A percentile compares a stretch with the other conserved stretches of the same genome.
Evolutionary conservation across 2,113 vertebrate genomes (phyloP).

Genomic region (Syngnathoides biaculeatus): DNA sequence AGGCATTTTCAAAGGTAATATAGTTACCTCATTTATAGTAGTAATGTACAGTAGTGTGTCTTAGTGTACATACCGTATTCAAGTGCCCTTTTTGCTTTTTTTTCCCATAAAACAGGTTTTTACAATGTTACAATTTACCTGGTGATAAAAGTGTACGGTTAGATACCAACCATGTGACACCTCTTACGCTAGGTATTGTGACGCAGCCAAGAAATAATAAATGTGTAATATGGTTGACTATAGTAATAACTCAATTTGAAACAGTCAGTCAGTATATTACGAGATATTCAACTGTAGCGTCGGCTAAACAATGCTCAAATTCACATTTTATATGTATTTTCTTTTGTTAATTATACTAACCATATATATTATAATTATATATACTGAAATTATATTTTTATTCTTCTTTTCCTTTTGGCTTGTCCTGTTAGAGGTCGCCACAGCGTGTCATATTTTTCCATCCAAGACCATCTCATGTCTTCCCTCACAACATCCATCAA

Average conservation of each 20-base stretch:
- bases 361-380: no score
- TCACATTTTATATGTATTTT: no score
- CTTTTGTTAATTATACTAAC: no score
- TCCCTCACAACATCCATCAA: no score
- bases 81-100: background rate
- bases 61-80: background rate
- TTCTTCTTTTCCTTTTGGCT: no score
- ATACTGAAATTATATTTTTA: no score
- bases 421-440: no score
- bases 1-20: slow-evolving; percentile 55
- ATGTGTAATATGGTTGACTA: background rate
- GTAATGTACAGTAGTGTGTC: background rate
- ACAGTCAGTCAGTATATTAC: background rate
- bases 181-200: slow-evolving; percentile 4
- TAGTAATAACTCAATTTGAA: background rate
- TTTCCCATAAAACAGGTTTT: background rate
- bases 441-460: no score
- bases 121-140: background rate
- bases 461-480: no score
- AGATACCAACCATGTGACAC: background rate
- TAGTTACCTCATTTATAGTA: background rate
- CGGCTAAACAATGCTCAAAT: no score
- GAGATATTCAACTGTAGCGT: background rate
- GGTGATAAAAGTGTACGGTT: slow-evolving; percentile 14
- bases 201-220: slow-evolving; percentile 11